Conservation (phyloP, 2,797 vertebrate genomes). For the Nyctalus aviator region DNA sequence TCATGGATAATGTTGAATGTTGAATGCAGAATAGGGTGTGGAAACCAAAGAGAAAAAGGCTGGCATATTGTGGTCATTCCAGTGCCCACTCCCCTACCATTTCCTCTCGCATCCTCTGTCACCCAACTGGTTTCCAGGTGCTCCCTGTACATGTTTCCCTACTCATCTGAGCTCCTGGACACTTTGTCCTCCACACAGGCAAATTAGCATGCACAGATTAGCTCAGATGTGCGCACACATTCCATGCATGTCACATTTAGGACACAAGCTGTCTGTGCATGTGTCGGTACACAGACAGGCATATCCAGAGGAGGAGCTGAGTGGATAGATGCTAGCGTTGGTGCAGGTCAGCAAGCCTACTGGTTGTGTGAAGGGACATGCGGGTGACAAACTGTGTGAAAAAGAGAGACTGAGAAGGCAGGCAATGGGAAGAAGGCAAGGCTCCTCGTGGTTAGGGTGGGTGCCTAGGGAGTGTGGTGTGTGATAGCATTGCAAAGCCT, state of each 20-base stretch:
- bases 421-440: not conserved
- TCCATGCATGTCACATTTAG: not conserved
- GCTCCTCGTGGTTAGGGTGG: not conserved
- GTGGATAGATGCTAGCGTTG: not conserved
- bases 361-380: not conserved
- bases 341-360: not conserved
- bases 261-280: not conserved
- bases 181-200: not conserved
- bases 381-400: not conserved
- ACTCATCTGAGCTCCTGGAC: not conserved
- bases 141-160: not conserved
- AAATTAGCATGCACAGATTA: not conserved
- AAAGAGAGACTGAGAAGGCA: conserved; percentile 13
- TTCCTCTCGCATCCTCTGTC: not conserved
- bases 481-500: conserved; percentile 1
- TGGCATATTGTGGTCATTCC: not conserved
- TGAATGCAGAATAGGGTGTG: conserved; percentile 6
- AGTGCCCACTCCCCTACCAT: not conserved
- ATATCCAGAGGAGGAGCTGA: not conserved
- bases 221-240: not conserved
- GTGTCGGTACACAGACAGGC: not conserved
- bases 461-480: not conserved
- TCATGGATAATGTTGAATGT: not conserved
- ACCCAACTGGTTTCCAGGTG: not conserved
- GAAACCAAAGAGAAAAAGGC: conserved; percentile 8